Conservation (phyloP, 23 tunicate genomes). For the Botrylloides violaceus region DNA sequence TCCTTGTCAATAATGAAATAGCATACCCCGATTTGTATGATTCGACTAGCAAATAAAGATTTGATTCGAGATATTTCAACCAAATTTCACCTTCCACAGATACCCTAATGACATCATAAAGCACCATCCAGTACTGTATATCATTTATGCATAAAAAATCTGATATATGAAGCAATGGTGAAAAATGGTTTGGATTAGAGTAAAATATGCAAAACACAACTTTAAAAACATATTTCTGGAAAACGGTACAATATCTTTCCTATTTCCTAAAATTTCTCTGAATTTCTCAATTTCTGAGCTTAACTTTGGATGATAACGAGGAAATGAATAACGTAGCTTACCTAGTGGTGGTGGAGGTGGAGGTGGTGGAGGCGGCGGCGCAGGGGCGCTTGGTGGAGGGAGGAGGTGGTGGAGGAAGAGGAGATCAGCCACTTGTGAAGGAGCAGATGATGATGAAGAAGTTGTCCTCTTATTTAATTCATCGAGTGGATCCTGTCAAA, state of each 20-base stretch:
- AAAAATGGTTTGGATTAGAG: no score
- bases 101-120: no score
- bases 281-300: neutral
- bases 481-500: constrained; percentile 28
- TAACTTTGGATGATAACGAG: neutral
- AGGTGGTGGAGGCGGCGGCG: constrained; percentile 60
- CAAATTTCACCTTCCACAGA: no score
- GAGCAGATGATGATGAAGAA: constrained; percentile 13
- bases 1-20: no score
- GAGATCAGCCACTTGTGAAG: neutral
- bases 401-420: constrained; percentile 17
- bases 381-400: constrained; percentile 47
- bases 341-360: constrained; percentile 57
- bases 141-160: no score
- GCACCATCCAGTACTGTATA: no score
- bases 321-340: neutral
- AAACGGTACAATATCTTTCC: neutral
- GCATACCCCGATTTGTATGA: no score
- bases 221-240: neutral
- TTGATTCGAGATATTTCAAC: no score
- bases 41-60: no score
- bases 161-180: no score
- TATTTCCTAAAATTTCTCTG: neutral
- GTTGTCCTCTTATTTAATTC: constrained; percentile 2
- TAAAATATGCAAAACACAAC: no score